Evolutionary conservation across 2,888 invertebrate species (phyloP).

Genomic region (Cabera pusaria): DNA sequence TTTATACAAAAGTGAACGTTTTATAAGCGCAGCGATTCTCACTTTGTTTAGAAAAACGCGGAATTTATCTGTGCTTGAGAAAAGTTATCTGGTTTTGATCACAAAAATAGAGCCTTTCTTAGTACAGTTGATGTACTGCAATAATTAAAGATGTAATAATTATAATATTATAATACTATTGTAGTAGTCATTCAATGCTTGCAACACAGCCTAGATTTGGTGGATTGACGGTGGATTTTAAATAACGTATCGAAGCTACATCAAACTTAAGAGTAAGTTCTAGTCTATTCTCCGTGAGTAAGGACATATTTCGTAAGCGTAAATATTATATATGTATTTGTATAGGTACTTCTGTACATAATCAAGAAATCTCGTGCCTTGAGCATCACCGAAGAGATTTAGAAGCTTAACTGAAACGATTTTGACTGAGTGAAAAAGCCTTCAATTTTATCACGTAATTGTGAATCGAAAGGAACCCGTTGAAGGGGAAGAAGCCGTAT

Average conservation of each 20-base stretch:
- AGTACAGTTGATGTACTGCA: too few species aligned
- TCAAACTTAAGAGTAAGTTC: too few species aligned
- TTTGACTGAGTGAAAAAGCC: slow-evolving; percentile 55
- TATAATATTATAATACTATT: too few species aligned
- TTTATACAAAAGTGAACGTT: slow-evolving; percentile 12
- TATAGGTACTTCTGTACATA: slow-evolving; percentile 46
- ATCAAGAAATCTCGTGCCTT: slow-evolving; percentile 43
- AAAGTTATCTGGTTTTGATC: too few species aligned
- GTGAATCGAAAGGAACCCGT: slow-evolving; percentile 39
- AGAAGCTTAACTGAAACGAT: slow-evolving; percentile 56
- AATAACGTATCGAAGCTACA: slow-evolving; percentile 39
- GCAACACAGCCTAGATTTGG: too few species aligned
- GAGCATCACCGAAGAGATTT: slow-evolving; percentile 43
- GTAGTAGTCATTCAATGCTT: too few species aligned
- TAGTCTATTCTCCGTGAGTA: too few species aligned
- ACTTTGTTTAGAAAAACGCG: slow-evolving; percentile 11
- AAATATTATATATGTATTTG: too few species aligned
- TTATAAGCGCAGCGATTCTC: slow-evolving; percentile 18
- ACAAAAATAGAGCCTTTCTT: too few species aligned
- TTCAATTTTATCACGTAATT: slow-evolving; percentile 66
- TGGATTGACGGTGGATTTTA: too few species aligned
- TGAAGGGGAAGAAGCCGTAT: slow-evolving; percentile 32
- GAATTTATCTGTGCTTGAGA: slow-evolving; percentile 11
- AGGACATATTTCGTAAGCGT: slow-evolving; percentile 38
- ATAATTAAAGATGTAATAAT: too few species aligned